Base-by-base conservation (phyloP, 2,888 invertebrate genomes). In the Acrobasis suavella region DNA sequence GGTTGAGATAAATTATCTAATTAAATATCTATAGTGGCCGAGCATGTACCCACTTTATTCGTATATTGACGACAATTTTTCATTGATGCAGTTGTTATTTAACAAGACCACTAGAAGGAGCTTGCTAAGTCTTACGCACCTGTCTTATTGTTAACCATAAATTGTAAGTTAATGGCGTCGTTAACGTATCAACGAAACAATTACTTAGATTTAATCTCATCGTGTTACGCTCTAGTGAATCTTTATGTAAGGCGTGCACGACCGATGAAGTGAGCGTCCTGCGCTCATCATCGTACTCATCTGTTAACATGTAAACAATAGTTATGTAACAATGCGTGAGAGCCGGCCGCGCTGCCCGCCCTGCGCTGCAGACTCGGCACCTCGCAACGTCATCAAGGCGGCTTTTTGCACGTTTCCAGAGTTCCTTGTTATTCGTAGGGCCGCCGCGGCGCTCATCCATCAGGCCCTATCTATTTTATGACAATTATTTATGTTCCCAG, bases 401-500 rank as follows among this genome's bases (percentile, higher is more conserved):
- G 68, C 69, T 71, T 71, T 70, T 71, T 77, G 76, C 77, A 70
- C 66, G 67, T 75, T 75, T 72, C 69, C 70, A 73, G 71, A 76
- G 78, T 89, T 88, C 85, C 88, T 89, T 83, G 88, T 88, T 87
- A 87, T 79, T 71, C 70, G 73, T 75, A 71, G 72, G 69, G 65
- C 70, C 62, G 67, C 72, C 75, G 70, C 78, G 69, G 77, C 71
- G 77, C 77, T 80, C 86, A 91, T 92, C 91, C 89, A 88, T 91
- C 91, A 91, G 78, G 67, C 76, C 74, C 83, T 91, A 91, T 92
- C 92, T 90, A 76, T 81, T 85, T 86, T 89, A 91, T 91, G 91
- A 92, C 90, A 92, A 91, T 90, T 89, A 92, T 92, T 92, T 92
- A 92, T 91, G 90, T 87, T 87, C 81, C 76, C 85, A 80, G 85